These are phyloP conservation scores for Hassar affinis DNA, from an alignment of 2,113 vertebrate genomes.

Conservation along the genomic window DNA sequence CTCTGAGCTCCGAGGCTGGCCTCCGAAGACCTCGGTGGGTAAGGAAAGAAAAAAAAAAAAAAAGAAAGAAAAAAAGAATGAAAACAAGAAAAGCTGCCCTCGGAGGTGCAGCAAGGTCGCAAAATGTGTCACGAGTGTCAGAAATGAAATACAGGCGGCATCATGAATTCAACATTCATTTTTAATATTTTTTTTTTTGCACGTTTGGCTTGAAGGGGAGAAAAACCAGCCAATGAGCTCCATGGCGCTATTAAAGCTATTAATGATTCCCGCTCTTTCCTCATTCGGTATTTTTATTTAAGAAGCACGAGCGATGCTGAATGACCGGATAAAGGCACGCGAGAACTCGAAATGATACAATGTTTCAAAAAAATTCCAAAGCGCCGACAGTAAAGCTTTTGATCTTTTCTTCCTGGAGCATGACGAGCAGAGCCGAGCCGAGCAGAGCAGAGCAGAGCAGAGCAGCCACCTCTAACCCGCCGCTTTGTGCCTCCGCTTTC, in stretches of 20 bases:
- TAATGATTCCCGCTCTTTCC: constrained; percentile 27
- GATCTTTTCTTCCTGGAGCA: constrained; percentile 58
- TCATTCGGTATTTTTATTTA: constrained; percentile 2
- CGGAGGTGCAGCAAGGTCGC: constrained; percentile 28
- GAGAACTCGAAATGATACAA: constrained; percentile 2
- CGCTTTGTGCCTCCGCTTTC: constrained; percentile 74
- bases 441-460: constrained; percentile 18
- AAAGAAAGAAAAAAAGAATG: background rate
- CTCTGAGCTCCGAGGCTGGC: constrained; percentile 17
- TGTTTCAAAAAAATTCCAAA: background rate
- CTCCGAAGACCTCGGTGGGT: constrained; percentile 12
- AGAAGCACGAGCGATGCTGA: constrained; percentile 5
- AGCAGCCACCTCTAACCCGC: constrained; percentile 74
- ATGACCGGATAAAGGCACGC: constrained; percentile 8
- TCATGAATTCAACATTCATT: background rate
- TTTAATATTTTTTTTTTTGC: too few relatives aligned
- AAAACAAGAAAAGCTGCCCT: constrained; percentile 21
- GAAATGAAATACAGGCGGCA: background rate
- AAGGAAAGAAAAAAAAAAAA: background rate
- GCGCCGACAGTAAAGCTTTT: constrained; percentile 35
- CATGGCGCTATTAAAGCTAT: constrained; percentile 14
- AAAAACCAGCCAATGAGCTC: background rate
- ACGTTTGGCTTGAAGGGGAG: background rate
- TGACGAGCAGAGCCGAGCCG: too few relatives aligned
- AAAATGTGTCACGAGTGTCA: background rate